Evolutionary conservation across 2,888 invertebrate species (phyloP).

Genomic region (Apodemia mormo): DNA sequence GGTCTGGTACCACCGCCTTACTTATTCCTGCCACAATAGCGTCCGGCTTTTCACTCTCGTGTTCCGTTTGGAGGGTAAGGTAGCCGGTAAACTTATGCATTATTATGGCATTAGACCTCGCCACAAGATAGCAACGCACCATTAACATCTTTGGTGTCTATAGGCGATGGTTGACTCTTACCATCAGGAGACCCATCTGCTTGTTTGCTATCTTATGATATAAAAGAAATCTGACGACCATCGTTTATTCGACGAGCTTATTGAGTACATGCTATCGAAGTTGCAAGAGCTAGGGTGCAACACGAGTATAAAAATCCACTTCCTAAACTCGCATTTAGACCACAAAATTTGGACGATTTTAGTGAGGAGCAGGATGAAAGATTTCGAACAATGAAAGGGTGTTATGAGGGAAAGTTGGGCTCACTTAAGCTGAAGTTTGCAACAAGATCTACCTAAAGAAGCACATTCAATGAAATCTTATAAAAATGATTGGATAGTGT

Average conservation of each 20-base stretch:
- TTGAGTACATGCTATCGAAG: neutral
- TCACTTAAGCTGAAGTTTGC: neutral
- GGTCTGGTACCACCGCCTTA: too few species aligned
- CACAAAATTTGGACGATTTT: neutral
- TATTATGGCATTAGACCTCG: too few species aligned
- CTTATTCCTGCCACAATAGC: too few species aligned
- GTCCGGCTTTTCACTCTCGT: too few species aligned
- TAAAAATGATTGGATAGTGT: neutral
- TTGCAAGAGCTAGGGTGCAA: neutral
- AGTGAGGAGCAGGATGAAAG: neutral
- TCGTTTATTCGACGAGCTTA: neutral
- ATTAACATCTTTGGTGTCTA: too few species aligned
- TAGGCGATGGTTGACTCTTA: too few species aligned
- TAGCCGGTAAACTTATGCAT: too few species aligned
- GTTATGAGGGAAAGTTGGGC: neutral
- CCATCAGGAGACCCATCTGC: too few species aligned
- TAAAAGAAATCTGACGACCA: neutral
- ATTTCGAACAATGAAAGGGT: neutral
- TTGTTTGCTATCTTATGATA: too few species aligned
- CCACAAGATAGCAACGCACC: too few species aligned
- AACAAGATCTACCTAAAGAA: neutral
- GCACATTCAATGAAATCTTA: neutral
- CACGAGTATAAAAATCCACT: neutral
- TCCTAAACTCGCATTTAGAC: neutral
- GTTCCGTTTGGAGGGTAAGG: too few species aligned